Evolutionary conservation across 2,113 vertebrate genomes (phyloP).

Genomic region (Pterocles orientalis): DNA sequence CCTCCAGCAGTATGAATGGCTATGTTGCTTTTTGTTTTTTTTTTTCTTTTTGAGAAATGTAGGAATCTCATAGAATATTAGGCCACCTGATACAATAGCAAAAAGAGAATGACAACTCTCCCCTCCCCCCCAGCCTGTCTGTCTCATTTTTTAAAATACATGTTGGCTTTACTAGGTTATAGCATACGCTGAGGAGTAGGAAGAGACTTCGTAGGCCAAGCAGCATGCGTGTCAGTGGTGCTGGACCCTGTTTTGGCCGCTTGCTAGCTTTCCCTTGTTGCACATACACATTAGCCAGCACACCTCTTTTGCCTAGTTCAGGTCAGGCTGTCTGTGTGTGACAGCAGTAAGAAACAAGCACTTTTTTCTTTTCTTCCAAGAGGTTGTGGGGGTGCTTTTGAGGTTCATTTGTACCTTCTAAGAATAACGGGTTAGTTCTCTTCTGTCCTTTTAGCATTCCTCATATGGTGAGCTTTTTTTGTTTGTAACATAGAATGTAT

Average conservation of each 20-base stretch:
- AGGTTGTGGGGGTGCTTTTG: not conserved
- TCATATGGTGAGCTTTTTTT: rapidly evolving
- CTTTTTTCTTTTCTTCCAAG: too few relatives aligned
- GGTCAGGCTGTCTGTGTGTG: too few relatives aligned
- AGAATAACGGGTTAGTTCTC: not conserved
- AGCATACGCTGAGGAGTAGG: not conserved
- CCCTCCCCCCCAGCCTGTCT: not conserved
- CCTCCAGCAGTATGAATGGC: not conserved
- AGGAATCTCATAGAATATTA: too few relatives aligned
- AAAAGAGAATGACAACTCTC: not conserved
- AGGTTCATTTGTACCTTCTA: not conserved
- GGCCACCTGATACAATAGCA: not conserved
- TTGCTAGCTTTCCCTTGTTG: too few relatives aligned
- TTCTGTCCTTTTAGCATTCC: not conserved
- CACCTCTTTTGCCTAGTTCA: not conserved
- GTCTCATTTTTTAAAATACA: not conserved
- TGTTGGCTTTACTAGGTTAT: not conserved
- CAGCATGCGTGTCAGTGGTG: not conserved
- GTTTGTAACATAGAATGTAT: rapidly evolving
- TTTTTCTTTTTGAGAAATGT: not conserved
- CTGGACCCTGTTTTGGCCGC: not conserved
- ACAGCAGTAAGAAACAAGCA: not conserved
- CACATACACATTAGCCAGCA: rapidly evolving
- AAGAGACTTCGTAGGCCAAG: not conserved
- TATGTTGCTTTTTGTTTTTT: not conserved